Base-by-base conservation (phyloP, 2,113 vertebrate species). In the Albula glossodonta region DNA sequence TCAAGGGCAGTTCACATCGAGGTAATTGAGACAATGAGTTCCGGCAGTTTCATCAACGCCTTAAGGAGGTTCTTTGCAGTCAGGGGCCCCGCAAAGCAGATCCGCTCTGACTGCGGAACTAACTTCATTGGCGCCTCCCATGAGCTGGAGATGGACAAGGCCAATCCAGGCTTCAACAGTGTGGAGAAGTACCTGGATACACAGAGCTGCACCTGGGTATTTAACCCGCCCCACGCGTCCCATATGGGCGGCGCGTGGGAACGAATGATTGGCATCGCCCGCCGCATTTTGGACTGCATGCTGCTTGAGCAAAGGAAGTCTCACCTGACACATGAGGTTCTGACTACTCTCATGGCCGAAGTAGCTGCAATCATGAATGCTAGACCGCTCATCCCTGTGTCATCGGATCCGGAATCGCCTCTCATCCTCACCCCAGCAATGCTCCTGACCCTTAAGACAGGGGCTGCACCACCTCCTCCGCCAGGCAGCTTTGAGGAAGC, bases 371-470 rank as follows among this genome's bases (percentile, higher is more conserved):
- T 82, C 17, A 13, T 82, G 3, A 66, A 83, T 57, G 19, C 82
- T 11, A 56, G 48, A 10, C 83, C 60, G 2, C 60, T 83, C 3
- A 17, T 83, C 8, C 60, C 60, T 2, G 83, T 83, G 48, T 70
- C 60, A 48, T 70, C 83, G 0, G 83, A 83, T 49, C 60, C 83
- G 17, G n/a, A 51, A 5, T 63, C 12, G 19, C 57, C 49, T 17
- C 25, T 81, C 57, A 78, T 87, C 12, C 51, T 87, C 2, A 87
- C 56, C 17, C 86, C 86, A 6, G 49, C 83, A n/a, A 70, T 48
- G 0, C 49, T 87, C 0, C 86, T 87, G 19, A 84, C 83, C 31
- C 70, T 84, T 53, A 87, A 87, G 41, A 51, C 60, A 25, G 78
- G 86, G 17, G 10, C 31, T 31, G 31, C 31, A 41, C 31, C 25